These are phyloP conservation scores for Bicyclus anynana DNA, from an alignment of 1,140 invertebrate species.

Conservation along the genomic window DNA sequence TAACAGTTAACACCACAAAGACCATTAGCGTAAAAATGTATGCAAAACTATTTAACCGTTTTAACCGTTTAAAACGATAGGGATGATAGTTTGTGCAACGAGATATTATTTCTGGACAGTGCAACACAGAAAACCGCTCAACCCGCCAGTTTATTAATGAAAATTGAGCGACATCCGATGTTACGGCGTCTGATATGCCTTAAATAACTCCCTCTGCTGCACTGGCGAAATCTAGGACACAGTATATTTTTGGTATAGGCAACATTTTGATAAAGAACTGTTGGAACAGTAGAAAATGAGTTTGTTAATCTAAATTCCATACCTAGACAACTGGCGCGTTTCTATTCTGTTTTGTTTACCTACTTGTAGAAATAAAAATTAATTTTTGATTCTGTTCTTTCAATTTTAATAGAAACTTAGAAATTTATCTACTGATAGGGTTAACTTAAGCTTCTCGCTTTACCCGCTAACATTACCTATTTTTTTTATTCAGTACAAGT, in stretches of 20 bases:
- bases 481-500: too few species aligned
- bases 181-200: constrained; percentile 49
- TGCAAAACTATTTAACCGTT: constrained; percentile 23
- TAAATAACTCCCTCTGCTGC: constrained; percentile 37
- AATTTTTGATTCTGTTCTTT: too few species aligned
- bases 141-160: constrained; percentile 69
- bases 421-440: too few species aligned
- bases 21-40: constrained; percentile 10
- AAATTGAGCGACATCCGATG: constrained; percentile 69
- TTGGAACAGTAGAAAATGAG: not conserved
- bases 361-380: too few species aligned
- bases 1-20: not conserved
- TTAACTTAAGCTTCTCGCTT: too few species aligned
- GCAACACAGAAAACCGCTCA: constrained; percentile 73
- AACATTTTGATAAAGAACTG: not conserved
- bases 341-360: too few species aligned
- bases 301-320: too few species aligned
- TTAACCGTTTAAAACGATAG: constrained; percentile 31
- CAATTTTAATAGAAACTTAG: too few species aligned
- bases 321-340: too few species aligned
- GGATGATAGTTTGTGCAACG: constrained; percentile 42
- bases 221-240: constrained; percentile 61
- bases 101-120: constrained; percentile 47
- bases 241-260: constrained; percentile 43
- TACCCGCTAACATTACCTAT: too few species aligned